Percentiles rank a stretch among this genome's conserved stretches.
These are phyloP conservation scores for Drosophila auraria DNA, from an alignment of 1,140 invertebrate genomes.

Conservation along the genomic window DNA sequence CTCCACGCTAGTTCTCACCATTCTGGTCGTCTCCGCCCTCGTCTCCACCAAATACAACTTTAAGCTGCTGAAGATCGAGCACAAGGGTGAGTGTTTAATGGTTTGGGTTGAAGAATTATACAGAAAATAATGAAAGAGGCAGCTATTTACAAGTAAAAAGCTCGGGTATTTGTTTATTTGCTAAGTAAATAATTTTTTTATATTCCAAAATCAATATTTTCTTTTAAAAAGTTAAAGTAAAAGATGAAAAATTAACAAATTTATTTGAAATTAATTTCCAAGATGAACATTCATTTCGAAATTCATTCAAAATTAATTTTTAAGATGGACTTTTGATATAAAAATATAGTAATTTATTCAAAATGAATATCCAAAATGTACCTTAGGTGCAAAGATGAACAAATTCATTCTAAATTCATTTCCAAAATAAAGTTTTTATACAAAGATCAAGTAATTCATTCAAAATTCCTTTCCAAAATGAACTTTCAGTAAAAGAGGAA, in stretches of 20 bases:
- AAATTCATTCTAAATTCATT: not conserved
- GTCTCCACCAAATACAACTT: constrained; percentile 78
- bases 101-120: not conserved
- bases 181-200: too few relatives aligned
- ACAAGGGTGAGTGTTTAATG: constrained; percentile 54
- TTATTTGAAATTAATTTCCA: not conserved
- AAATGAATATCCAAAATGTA: too few relatives aligned
- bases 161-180: too few relatives aligned
- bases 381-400: not conserved
- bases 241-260: not conserved
- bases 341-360: too few relatives aligned
- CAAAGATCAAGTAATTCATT: not conserved
- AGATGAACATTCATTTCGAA: not conserved
- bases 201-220: too few relatives aligned
- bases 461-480: not conserved
- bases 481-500: not conserved
- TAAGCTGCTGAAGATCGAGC: constrained; percentile 71
- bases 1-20: constrained; percentile 63
- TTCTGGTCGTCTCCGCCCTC: constrained; percentile 67
- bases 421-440: too few relatives aligned
- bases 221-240: too few relatives aligned
- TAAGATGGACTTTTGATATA: not conserved
- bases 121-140: too few relatives aligned
- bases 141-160: too few relatives aligned
- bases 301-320: not conserved